Percentiles rank a stretch among this genome's conserved stretches.
Evolutionary conservation across 2,888 invertebrate species (phyloP).

Genomic region (Polylopha cassiicola): DNA sequence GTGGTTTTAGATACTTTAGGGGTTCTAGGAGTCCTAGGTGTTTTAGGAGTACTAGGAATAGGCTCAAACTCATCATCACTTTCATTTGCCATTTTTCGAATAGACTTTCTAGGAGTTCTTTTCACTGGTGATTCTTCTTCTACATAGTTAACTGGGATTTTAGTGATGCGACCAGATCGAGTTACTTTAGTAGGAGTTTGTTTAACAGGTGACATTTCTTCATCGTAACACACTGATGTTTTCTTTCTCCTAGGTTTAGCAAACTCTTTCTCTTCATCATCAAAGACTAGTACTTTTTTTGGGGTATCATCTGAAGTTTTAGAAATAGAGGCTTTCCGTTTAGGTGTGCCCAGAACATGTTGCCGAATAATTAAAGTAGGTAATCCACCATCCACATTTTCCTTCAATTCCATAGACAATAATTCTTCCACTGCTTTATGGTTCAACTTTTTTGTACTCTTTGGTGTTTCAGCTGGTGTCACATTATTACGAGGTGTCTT

Average conservation of each 20-base stretch:
- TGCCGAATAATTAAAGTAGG: conserved; percentile 63
- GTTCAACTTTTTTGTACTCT: conserved; percentile 40
- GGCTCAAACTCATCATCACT: conserved; percentile 59
- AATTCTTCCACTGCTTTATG: conserved; percentile 51
- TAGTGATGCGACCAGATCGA: conserved; percentile 46
- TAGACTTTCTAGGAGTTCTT: conserved; percentile 44
- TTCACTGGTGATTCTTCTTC: conserved; percentile 52
- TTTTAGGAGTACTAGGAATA: conserved; percentile 35
- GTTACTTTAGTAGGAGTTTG: conserved; percentile 27
- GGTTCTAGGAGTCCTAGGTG: conserved; percentile 28
- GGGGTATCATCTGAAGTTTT: conserved; percentile 51
- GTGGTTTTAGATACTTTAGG: conserved; percentile 22
- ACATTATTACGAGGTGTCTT: conserved; percentile 39
- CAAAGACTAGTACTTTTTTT: conserved; percentile 55
- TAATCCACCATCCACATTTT: conserved; percentile 64
- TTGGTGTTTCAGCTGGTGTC: conserved; percentile 41
- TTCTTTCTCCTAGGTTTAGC: conserved; percentile 1
- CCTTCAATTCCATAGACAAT: conserved; percentile 59
- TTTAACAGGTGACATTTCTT: conserved; percentile 11
- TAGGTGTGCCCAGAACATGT: conserved; percentile 51
- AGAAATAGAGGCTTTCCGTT: conserved; percentile 47
- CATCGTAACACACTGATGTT: conserved; percentile 6
- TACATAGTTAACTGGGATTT: conserved; percentile 41
- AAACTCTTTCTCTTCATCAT: conserved; percentile 42
- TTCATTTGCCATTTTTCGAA: conserved; percentile 36